phyloP scores from a whole-genome alignment of 1,140 invertebrate species.

The Meloidogyne exigua region DNA sequence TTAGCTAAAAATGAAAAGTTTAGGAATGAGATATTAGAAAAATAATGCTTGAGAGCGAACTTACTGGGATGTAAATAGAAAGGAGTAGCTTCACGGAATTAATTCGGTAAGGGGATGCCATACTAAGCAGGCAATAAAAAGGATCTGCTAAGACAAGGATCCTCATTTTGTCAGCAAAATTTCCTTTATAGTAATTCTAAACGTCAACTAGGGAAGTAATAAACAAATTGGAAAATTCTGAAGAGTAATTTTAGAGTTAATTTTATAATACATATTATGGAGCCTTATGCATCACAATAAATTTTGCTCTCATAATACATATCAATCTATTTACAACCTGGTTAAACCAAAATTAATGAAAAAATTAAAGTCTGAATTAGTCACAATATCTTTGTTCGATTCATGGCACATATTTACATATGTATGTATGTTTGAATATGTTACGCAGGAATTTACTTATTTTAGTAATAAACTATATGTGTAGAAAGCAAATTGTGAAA shows the following conservation, averaged over 20 bases:
- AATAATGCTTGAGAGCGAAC: not conserved
- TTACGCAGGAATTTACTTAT: no score
- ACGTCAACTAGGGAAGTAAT: not conserved
- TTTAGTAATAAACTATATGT: no score
- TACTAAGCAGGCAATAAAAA: not conserved
- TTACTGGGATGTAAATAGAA: not conserved
- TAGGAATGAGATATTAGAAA: conserved; percentile 8
- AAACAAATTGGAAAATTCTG: not conserved
- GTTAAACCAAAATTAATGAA: no score
- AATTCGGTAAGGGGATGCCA: not conserved
- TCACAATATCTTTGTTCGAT: no score
- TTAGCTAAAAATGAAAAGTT: not conserved
- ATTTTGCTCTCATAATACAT: no score
- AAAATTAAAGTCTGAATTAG: no score
- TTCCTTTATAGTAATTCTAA: not conserved
- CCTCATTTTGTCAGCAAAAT: not conserved
- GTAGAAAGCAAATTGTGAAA: not conserved
- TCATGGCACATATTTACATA: no score
- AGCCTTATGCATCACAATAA: not conserved
- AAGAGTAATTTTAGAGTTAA: not conserved
- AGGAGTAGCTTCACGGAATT: not conserved
- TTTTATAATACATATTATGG: no score
- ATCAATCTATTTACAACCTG: no score
- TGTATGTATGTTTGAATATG: no score
- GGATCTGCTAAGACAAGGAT: not conserved